Evolutionary conservation across 2,113 vertebrate genomes (phyloP).

Genomic region (Excalfactoria chinensis): DNA sequence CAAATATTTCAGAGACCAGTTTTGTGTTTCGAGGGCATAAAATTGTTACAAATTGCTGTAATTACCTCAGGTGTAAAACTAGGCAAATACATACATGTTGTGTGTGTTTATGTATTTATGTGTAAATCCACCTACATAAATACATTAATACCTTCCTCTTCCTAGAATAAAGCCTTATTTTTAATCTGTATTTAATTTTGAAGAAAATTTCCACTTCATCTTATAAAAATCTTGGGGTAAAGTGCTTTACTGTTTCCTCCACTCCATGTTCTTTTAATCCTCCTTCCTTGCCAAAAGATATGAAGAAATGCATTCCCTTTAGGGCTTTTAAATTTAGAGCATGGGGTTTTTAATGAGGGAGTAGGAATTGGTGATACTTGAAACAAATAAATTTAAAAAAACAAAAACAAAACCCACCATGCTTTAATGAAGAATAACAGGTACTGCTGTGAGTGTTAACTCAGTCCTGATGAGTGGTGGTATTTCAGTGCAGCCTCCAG

Average conservation of each 20-base stretch:
- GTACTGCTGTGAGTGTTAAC: neutral
- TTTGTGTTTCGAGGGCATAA: neutral
- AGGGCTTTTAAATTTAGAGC: conserved; percentile 27
- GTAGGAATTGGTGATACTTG: neutral
- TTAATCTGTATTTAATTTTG: neutral
- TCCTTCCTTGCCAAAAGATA: neutral
- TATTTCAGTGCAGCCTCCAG: conserved; percentile 51
- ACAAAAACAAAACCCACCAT: neutral
- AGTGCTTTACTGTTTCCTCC: neutral
- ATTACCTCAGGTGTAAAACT: neutral
- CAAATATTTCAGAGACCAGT: neutral
- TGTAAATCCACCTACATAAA: neutral
- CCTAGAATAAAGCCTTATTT: neutral
- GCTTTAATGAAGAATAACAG: conserved; percentile 16
- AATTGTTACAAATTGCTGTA: neutral
- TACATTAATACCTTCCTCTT: neutral
- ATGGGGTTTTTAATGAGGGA: conserved; percentile 4
- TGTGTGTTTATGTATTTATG: neutral
- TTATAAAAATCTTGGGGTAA: neutral
- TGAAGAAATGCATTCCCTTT: neutral
- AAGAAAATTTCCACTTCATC: neutral
- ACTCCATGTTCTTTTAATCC: neutral
- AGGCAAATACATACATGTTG: neutral
- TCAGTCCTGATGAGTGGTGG: conserved; percentile 7
- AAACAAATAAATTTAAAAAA: conserved; percentile 47